Evolutionary conservation across 2,113 vertebrate genomes (phyloP), one percentile per base, ranked within the genome.

Genomic region (Apodemus speciosus): DNA sequence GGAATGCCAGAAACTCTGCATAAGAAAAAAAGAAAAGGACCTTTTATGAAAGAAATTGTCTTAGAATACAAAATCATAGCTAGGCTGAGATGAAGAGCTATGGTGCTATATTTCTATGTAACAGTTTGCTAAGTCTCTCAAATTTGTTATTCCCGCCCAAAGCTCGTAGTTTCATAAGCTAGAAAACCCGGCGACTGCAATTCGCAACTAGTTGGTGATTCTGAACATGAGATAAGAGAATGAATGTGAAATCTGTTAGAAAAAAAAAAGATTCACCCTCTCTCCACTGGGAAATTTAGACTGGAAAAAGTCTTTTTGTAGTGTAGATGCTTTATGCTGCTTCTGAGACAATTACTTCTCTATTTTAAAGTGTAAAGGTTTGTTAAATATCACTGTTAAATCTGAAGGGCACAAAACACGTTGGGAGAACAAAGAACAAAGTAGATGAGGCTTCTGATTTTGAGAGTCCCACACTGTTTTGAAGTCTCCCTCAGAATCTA

Each of bases 311-410:
- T 77, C 18, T 11, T 94, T 66, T 62, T 40, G 7, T 76, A 46
- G 3, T 90, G 49, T 11, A 77, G n/a, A 69, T 83, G 53, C 69
- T 90, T 89, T 32, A 13, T 76, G 91, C 68, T 85, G 53, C 89
- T 94, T 94, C 73, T 69, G 88, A 90, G 66, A 77, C 73, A 95
- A 81, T 81, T 84, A 69, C 23, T 49, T 93, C 90, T 23, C 11
- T 40, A 87, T 89, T 92, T 90, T n/a, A 71, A 95, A 84, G 51
- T 46, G 20, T 83, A 51, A 5, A 32, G 62, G 72, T 40, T 43
- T 87, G 79, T 88, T 79, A 86, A 86, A 75, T 92, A 62, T 75
- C 77, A 88, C 40, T 72, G 64, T 85, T 91, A 75, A 14, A 92
- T 84, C 64, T 13, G 38, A 94, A 95, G 43, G 40, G 15, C 43